phyloP scores from a whole-genome alignment of 2,888 invertebrate genomes.

The Zhuqinia jingwanae region DNA sequence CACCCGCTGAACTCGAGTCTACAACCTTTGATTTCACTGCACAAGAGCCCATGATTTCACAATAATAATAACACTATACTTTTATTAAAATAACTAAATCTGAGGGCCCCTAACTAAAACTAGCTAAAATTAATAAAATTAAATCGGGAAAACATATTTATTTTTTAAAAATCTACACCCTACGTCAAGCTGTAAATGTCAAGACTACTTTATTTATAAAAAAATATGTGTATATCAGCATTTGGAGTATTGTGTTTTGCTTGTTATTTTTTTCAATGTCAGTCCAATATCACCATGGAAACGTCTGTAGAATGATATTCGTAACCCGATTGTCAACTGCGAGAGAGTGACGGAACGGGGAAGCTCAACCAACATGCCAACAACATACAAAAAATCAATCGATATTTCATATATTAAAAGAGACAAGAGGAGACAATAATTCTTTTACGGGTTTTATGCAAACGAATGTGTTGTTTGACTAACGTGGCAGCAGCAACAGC shows the following conservation, averaged over 20 bases:
- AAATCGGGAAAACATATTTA: not conserved
- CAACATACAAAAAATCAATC: not conserved
- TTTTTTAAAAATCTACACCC: not conserved
- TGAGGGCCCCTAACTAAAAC: not conserved
- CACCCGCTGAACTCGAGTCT: conserved; percentile 22
- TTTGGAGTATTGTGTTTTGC: not conserved
- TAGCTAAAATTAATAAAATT: not conserved
- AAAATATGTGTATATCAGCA: too few species aligned
- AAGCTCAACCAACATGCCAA: not conserved
- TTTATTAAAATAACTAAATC: not conserved
- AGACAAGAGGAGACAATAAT: not conserved
- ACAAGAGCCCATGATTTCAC: conserved; percentile 73
- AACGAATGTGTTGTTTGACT: too few species aligned
- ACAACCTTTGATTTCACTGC: conserved; percentile 74
- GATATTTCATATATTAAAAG: not conserved
- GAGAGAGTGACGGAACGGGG: not conserved
- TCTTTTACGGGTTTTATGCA: not conserved
- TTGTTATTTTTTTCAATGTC: conserved; percentile 57
- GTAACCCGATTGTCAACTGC: conserved; percentile 1
- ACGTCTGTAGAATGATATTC: conserved; percentile 1
- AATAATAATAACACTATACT: not conserved
- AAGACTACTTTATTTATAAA: too few species aligned
- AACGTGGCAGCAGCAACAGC: too few species aligned
- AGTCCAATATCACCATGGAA: conserved; percentile 47
- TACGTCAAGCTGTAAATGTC: not conserved